A percentile compares a stretch with the other conserved stretches of the same genome.
Conservation (phyloP, 2,797 vertebrate genomes). For the Xenentodon cancila region DNA sequence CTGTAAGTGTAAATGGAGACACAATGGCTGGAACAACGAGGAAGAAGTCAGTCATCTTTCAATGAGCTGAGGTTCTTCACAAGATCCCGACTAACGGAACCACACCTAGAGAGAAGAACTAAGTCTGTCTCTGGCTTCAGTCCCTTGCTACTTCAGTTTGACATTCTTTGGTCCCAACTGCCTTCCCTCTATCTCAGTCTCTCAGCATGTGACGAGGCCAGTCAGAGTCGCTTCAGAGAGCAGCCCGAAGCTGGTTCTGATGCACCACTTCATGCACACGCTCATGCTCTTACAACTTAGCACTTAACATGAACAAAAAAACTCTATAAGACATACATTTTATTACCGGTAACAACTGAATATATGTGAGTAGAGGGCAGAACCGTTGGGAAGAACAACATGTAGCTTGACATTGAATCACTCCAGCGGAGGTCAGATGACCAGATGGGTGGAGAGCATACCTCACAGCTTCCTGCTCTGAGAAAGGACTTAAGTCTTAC, state of each 20-base stretch:
- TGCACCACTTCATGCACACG: conserved; percentile 14
- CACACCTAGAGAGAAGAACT: too few relatives aligned
- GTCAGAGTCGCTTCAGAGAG: conserved; percentile 32
- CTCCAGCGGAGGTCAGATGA: conserved; percentile 2
- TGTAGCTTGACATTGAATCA: conserved; percentile 1
- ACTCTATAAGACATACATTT: neutral
- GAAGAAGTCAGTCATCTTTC: too few relatives aligned
- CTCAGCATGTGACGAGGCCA: conserved; percentile 22
- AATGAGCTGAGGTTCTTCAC: too few relatives aligned
- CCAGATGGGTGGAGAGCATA: conserved; percentile 18
- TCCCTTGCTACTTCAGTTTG: neutral
- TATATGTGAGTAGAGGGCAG: neutral
- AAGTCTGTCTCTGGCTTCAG: neutral
- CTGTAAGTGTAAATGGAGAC: too few relatives aligned
- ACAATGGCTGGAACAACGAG: too few relatives aligned
- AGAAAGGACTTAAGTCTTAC: neutral
- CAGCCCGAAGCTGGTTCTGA: conserved; percentile 41
- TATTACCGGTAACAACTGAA: neutral
- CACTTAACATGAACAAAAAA: neutral
- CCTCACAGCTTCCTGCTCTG: conserved; percentile 1
- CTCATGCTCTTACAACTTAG: neutral
- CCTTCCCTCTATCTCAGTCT: conserved; percentile 13
- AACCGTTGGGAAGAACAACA: neutral
- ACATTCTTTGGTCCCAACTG: neutral
- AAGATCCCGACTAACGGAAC: too few relatives aligned